Evolutionary conservation across 2,797 vertebrate species (phyloP), one percentile per base, ranked within the genome.

Genomic region (Percopsis omiscomaycus): DNA sequence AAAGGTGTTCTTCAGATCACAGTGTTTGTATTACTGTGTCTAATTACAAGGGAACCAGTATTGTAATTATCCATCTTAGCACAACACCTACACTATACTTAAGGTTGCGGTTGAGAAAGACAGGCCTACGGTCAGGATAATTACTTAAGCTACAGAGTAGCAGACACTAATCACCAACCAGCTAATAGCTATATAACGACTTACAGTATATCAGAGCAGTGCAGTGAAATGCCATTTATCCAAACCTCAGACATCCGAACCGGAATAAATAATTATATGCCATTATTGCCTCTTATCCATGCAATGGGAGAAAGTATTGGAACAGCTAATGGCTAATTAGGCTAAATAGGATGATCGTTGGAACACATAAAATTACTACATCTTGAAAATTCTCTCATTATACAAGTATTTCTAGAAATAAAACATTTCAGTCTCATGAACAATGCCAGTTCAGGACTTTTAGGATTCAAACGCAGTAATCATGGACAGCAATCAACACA

Each of bases 41-140:
- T 88, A 89, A 89, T 89, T 89, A 87, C 82, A 86, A 81, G 84
- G 86, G 37, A 86, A 86, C 71, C 70, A 81, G 78, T 74, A 79
- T 75, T 84, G 83, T 86, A 89, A 88, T 90, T 86, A 87, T 84
- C 75, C 71, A 75, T 86, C 85, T 83, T 73, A 77, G 85, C 85
- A 86, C 84, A 75, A 83, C 83, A 82, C 82, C 87, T 88, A 86
- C 84, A 87, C 84, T 88, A 73, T 79, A 87, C 82, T 89, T 88
- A 80, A 75, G 83, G 75, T 75, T 89, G 88, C 59, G 86, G 88
- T 84, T 71, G 58, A 77, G 80, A 82, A 84, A 75, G 83, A 85
- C 72, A 71, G 82, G 82, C 75, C 84, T 84, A 79, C 69, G 82
- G 82, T 84, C 77, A 77, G 74, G 75, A 74, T 86, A 84, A 88